Conservation (phyloP, 2,888 invertebrate species). For the Acanthosepion pharaonis region DNA sequence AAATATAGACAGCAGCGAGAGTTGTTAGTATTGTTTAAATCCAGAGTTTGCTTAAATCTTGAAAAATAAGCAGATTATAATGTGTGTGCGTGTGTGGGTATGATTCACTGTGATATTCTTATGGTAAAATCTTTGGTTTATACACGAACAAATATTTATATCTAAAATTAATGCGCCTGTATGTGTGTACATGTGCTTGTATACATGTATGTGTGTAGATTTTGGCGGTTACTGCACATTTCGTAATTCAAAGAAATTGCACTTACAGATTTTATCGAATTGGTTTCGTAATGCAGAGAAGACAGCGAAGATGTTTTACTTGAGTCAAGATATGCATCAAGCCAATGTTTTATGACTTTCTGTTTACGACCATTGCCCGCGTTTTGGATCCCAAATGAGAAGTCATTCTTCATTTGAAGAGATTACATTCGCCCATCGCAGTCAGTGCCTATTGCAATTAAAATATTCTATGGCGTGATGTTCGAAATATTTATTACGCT, state of each 20-base stretch:
- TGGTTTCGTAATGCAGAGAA: background rate
- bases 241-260: background rate
- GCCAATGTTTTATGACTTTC: background rate
- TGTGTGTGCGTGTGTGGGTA: background rate
- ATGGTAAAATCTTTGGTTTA: background rate
- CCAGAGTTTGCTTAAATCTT: too few species aligned
- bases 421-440: background rate
- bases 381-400: background rate
- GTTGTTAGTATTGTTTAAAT: too few species aligned
- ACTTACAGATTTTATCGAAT: background rate
- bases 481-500: background rate
- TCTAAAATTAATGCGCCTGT: too few species aligned
- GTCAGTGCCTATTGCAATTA: background rate
- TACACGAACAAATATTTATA: too few species aligned
- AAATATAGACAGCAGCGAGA: too few species aligned
- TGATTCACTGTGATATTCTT: background rate
- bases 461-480: background rate
- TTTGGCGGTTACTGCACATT: background rate
- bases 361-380: background rate
- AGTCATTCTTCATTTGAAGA: background rate
- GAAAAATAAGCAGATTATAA: background rate
- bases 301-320: background rate
- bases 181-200: too few species aligned
- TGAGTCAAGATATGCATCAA: background rate
- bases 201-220: too few species aligned